These are phyloP conservation scores for Grantiella picta DNA, from an alignment of 2,113 vertebrate genomes.

Conservation along the genomic window DNA sequence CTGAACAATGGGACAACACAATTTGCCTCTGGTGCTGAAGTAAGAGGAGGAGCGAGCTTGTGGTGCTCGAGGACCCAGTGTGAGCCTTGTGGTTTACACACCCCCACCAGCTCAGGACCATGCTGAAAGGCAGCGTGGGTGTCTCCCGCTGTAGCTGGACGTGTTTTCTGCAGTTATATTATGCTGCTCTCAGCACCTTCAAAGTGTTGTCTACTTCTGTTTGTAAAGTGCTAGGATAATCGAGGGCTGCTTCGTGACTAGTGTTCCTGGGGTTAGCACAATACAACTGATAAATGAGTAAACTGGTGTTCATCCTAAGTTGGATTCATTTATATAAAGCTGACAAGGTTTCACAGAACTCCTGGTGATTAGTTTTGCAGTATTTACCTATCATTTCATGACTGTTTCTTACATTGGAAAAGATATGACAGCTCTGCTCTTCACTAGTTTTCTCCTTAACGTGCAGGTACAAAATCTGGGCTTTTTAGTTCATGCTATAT, in stretches of 20 bases:
- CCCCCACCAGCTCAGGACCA: background rate
- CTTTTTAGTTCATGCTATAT: background rate
- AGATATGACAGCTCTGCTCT: background rate
- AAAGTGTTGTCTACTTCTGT: background rate
- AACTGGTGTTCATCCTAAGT: background rate
- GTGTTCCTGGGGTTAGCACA: background rate
- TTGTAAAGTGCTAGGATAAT: background rate
- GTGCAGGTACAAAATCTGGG: background rate
- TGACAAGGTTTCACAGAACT: fast-evolving
- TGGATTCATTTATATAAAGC: background rate
- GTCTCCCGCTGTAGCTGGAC: background rate
- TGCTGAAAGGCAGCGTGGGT: background rate
- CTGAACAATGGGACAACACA: background rate
- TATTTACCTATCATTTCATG: background rate
- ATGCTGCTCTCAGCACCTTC: background rate
- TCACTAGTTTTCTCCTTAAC: background rate
- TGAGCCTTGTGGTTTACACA: background rate
- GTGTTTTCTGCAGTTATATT: background rate
- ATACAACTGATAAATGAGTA: background rate
- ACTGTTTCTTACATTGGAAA: background rate
- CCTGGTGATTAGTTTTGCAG: background rate
- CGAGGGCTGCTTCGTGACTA: background rate
- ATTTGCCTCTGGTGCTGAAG: background rate
- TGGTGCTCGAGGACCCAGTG: background rate
- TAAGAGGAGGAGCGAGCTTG: background rate